Evolutionary conservation across 1,140 invertebrate species (phyloP), one percentile per base, ranked within the genome.

Genomic region (Drosophila mayri): DNA sequence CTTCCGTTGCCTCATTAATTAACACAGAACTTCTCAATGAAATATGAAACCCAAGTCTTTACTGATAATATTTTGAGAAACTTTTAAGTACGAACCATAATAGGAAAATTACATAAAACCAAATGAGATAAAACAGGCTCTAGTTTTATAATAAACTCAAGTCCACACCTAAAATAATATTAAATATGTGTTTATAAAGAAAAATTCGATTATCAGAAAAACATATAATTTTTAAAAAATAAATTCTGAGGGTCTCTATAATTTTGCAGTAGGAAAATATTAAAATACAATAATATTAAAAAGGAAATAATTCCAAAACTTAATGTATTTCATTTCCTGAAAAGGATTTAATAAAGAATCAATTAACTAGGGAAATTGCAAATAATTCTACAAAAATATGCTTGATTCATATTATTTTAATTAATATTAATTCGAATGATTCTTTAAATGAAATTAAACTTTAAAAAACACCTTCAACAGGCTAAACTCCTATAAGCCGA

Each of bases 1-100:
- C 50, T 32, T 63, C 37, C 35, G 22, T 58, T 43, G 37, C 16
- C 16, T 5, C 22, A n/a, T 43, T 58, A 43, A 58, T 58, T 58
- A 58, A 58, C 11, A 12, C 22, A 8, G 16, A 58, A 41, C 5
- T 22, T 14, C 11, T 16, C 9, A 11, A 25, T 25, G 20, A 37
- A 37, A 54, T 37, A 22, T 22, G 32, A 38, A 11, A 22, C 32
- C 20, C 32, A 38, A 54, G 50, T 7, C 18, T 14, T 52, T 3
- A n/a, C 20, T 22, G 3, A 22, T 54, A 37, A 22, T 38, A 22
- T 37, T 37, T 16, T 22, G 8, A 3, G 4, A 14, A 52, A 35
- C 28, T 7, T 20, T 35, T 2, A 49, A 3, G 4, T 49, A 6
- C 9, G 6, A 6, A 18, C 18, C n/a, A 5, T 43, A 18, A 12